phyloP scores from a whole-genome alignment of 1,140 invertebrate species.

The Pomacea maculata region DNA sequence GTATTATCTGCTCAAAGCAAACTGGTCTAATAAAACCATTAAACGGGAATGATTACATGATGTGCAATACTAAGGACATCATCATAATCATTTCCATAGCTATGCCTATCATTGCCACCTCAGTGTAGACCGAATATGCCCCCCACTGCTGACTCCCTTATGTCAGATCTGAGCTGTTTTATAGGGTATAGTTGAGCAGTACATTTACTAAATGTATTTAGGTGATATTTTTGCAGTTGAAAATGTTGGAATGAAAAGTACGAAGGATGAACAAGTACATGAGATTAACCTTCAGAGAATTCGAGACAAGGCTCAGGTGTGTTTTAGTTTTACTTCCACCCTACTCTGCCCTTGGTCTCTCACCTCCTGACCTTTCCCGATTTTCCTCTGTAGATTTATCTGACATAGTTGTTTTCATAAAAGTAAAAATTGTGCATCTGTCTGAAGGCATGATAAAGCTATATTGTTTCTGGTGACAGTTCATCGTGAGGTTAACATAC shows the following conservation, averaged over 20 bases:
- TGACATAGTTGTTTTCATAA: not conserved
- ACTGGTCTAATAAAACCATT: no score
- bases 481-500: no score
- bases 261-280: not conserved
- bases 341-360: not conserved
- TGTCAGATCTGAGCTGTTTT: no score
- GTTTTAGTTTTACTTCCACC: not conserved
- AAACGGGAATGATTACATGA: no score
- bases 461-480: no score
- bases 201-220: conserved; percentile 3
- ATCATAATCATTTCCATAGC: no score
- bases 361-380: not conserved
- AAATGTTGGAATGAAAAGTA: not conserved
- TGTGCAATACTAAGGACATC: no score
- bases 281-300: conserved; percentile 34
- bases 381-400: not conserved
- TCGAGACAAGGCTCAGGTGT: conserved; percentile 36
- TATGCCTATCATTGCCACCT: no score
- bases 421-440: not conserved
- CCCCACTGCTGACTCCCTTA: no score
- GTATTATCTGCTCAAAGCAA: not conserved
- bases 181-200: not conserved
- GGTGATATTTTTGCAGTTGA: not conserved
- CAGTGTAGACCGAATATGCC: no score
- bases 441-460: no score